A percentile compares a stretch with the other conserved stretches of the same genome.
These are phyloP conservation scores for Icerya purchasi DNA, from an alignment of 2,888 invertebrate genomes.

Conservation along the genomic window DNA sequence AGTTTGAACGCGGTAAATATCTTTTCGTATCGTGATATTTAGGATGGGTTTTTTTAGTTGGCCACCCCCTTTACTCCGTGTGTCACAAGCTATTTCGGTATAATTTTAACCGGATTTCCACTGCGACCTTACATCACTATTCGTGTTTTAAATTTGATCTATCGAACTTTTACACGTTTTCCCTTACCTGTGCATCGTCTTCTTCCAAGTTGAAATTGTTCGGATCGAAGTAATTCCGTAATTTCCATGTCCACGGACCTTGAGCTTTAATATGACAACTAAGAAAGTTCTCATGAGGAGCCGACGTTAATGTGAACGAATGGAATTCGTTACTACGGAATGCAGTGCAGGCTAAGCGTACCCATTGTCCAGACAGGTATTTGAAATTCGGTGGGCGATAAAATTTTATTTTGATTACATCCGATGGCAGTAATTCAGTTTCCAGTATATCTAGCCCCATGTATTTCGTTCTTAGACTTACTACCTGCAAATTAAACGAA, in stretches of 20 bases:
- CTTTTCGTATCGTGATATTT: too few relatives aligned
- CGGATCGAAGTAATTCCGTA: slow-evolving; percentile 82
- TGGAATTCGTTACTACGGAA: slow-evolving; percentile 79
- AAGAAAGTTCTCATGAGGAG: slow-evolving; percentile 83
- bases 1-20: too few relatives aligned
- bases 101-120: too few relatives aligned
- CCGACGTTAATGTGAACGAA: slow-evolving; percentile 85
- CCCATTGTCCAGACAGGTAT: slow-evolving; percentile 87
- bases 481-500: slow-evolving; percentile 36
- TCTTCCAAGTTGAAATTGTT: slow-evolving; percentile 72
- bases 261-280: slow-evolving; percentile 84
- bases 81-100: too few relatives aligned
- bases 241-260: slow-evolving; percentile 93
- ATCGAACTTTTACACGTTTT: too few relatives aligned
- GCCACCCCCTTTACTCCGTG: too few relatives aligned
- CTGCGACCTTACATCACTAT: too few relatives aligned
- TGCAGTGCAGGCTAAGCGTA: slow-evolving; percentile 72
- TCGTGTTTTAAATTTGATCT: too few relatives aligned
- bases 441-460: slow-evolving; percentile 81
- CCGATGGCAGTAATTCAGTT: slow-evolving; percentile 80
- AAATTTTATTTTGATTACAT: slow-evolving; percentile 83
- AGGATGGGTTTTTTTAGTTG: too few relatives aligned
- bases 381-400: slow-evolving; percentile 87
- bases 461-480: slow-evolving; percentile 71
- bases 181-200: slow-evolving; percentile 42